Evolutionary conservation across 2,888 invertebrate genomes (phyloP), one percentile per base, ranked within the genome.

Genomic region (Tachina fera): DNA sequence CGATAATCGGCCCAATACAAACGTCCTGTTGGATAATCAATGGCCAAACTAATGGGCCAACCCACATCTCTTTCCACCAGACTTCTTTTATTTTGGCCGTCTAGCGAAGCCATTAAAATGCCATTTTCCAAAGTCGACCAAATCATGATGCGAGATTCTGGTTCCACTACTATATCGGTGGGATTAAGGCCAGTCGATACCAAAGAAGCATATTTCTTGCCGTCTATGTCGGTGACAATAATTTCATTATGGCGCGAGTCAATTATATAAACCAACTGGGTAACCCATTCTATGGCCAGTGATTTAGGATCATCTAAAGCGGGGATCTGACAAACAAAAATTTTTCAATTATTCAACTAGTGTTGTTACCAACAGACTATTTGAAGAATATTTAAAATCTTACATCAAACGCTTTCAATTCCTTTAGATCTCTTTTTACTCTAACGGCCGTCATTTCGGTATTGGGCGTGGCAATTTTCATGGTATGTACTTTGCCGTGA

Each of bases 1-100:
- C 97, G 96, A n/a, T 95, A 95, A 93, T 98, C 98, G 13, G 96
- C 95, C 96, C 97, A 97, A 93, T 97, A 97, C 5, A 98, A 92
- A 9, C 97, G 93, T n/a, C 94, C 93, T 0, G 96, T 95, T 0
- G 96, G 95, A 91, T 95, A 94, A 92, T 96, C 96, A 76, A 97
- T 94, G 8, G 97, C 95, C 63, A 97, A 93, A 88, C 97, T 96
- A 6, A 95, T 94, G 0, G 96, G 96, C 94, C 96, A 96, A 14
- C 95, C 94, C 84, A 96, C 93, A 88, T 95, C 94, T 5, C 94
- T 93, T 77, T 93, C 93, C 71, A 96, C 94, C 53, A 97, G 92
- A 80, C 93, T 93, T 88, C 93, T 94, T 87, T 94, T 93, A 19
- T 93, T 93, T 58, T 91, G 91, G 47, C 97, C 97, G 91, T 96